A percentile compares a stretch with the other conserved stretches of the same genome.
phyloP scores from a whole-genome alignment of 2,113 vertebrate genomes.

The Falcunculus frontatus region DNA sequence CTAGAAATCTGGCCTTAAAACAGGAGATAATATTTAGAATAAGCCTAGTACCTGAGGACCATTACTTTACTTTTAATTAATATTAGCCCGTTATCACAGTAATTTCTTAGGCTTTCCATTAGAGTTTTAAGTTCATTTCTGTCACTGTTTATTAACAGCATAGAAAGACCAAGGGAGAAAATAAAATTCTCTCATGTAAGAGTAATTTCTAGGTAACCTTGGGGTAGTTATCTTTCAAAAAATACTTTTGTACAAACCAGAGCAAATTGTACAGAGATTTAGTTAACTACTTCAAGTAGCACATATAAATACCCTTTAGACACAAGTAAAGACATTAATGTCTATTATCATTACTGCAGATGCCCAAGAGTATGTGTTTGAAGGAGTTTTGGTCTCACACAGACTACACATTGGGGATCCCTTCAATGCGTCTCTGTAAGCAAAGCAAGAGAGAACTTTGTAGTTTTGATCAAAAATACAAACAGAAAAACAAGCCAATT shows the following conservation, averaged over 20 bases:
- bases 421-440: not conserved
- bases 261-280: not conserved
- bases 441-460: not conserved
- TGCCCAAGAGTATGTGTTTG: not conserved
- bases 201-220: not conserved
- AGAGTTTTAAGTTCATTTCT: not conserved
- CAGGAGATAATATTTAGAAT: not conserved
- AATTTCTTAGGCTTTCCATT: not conserved
- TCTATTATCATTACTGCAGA: not conserved
- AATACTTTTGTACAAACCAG: not conserved
- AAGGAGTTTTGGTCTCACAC: not conserved
- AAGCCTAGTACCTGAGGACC: not conserved
- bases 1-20: not conserved
- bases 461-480: not conserved
- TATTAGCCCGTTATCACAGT: not conserved
- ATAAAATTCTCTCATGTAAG: not conserved
- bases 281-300: not conserved
- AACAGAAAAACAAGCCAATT: not conserved
- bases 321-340: not conserved
- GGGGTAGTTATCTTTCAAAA: not conserved
- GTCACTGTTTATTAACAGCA: not conserved
- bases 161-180: not conserved
- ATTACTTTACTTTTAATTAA: not conserved
- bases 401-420: not conserved
- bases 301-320: not conserved